phyloP scores from a whole-genome alignment of 2,888 invertebrate genomes.

The Hyalella azteca region DNA sequence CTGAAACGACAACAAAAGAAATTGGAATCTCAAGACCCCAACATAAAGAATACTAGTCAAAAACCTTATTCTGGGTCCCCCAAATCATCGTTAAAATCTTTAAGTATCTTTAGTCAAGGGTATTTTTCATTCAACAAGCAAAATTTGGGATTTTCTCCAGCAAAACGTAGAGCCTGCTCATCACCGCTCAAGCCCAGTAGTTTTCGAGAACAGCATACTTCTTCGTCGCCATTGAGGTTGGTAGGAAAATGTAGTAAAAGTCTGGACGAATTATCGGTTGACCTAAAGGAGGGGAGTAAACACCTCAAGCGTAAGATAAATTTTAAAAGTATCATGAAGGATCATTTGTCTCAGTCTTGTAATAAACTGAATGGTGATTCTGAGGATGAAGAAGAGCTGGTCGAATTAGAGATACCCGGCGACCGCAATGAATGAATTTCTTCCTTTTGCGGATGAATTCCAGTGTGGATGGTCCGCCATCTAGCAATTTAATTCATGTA shows the following conservation, averaged over 20 bases:
- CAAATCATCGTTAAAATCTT: not conserved
- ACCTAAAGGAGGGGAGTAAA: not conserved
- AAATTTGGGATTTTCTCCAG: not conserved
- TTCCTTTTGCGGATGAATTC: no score
- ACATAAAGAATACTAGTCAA: not conserved
- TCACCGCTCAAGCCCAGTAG: not conserved
- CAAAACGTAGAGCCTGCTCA: not conserved
- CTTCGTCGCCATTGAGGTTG: not conserved
- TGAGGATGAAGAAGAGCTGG: not conserved
- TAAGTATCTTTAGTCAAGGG: not conserved
- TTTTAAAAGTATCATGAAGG: not conserved
- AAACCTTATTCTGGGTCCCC: not conserved
- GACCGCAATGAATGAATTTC: not conserved
- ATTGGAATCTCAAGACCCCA: not conserved
- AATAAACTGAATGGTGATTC: conserved; percentile 3
- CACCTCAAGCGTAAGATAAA: not conserved
- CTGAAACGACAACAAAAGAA: not conserved
- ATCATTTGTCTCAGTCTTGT: not conserved
- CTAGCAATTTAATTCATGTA: no score
- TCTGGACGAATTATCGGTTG: not conserved
- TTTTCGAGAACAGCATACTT: not conserved
- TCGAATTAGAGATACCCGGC: conserved; percentile 1
- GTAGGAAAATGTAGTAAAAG: not conserved
- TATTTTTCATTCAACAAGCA: not conserved
- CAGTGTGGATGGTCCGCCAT: no score